phyloP scores from a whole-genome alignment of 2,888 invertebrate genomes.

The Acleris cristana region DNA sequence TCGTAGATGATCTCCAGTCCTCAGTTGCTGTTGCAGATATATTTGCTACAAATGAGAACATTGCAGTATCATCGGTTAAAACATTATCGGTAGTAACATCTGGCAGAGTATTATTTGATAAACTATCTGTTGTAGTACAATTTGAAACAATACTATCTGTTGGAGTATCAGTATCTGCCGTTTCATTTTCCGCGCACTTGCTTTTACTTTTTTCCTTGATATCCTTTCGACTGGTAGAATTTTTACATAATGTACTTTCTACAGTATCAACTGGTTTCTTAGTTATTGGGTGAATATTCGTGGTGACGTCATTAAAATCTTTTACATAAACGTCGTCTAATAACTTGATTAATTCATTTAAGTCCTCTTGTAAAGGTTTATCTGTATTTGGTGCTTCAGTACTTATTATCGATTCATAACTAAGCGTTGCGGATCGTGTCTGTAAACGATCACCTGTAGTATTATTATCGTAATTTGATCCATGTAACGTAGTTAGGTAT shows the following conservation, averaged over 20 bases:
- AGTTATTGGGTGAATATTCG: not conserved
- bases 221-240: not conserved
- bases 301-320: constrained; percentile 36
- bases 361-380: constrained; percentile 31
- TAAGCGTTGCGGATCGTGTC: too few relatives aligned
- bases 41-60: too few relatives aligned
- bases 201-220: constrained; percentile 1
- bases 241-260: not conserved
- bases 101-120: too few relatives aligned
- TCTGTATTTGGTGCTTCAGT: constrained; percentile 3
- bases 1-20: not conserved
- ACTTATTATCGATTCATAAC: not conserved
- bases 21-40: not conserved
- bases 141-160: too few relatives aligned
- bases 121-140: too few relatives aligned
- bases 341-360: constrained; percentile 51
- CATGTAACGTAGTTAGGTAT: too few relatives aligned
- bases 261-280: not conserved
- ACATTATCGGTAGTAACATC: too few relatives aligned
- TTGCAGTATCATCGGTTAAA: too few relatives aligned
- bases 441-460: too few relatives aligned
- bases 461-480: too few relatives aligned
- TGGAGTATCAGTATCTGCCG: too few relatives aligned
- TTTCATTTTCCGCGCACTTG: not conserved
- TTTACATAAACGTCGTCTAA: constrained; percentile 43